Base-by-base conservation (phyloP, 2,888 invertebrate species). In the Alsophila aescularia region DNA sequence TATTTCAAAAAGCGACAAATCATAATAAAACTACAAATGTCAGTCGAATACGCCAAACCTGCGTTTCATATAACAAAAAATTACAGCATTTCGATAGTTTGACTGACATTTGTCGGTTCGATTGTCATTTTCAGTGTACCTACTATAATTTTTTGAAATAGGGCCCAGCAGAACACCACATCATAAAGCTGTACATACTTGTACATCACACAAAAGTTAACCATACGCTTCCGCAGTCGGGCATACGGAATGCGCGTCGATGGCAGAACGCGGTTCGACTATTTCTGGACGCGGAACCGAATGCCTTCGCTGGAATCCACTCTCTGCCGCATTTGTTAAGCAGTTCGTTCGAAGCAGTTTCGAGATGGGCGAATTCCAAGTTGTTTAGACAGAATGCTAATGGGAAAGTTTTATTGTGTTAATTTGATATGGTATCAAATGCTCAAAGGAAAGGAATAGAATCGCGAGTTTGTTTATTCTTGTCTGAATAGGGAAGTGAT, bases 201-300 rank as follows among this genome's bases (percentile, higher is more conserved):
- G 8, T 24, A 2, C 8, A 24, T 24, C 8, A n/a, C 24, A 15
- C 6, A 29, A 49, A 48, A 48, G 32, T 31, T 77, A 74, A 75
- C 73, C 72, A 64, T 70, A 58, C 70, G 72, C 61, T 59, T 69
- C 50, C 55, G 34, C 47, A 41, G 49, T 35, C 32, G 45, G 48
- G 52, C 42, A 27, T 50, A 52, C 36, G 68, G 68, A 68, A 68
- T 68, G 68, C 51, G 57, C 51, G 60, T 56, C 49, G 42, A 44
- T 39, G 15, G 53, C 27, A 34, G 47, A 44, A 54, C 49, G n/a
- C n/a, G 27, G 34, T 60, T 51, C 42, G 42, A 45, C 66, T 69
- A 69, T 69, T 69, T 65, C 58, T 65, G 68, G 58, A 66, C 66
- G 44, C 62, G 68, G 68, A 67, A 69, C 64, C 53, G 58, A 48